These are phyloP conservation scores for Astropecten irregularis DNA, from an alignment of 53 echinoderm and acorn worm species.

Conservation along the genomic window DNA sequence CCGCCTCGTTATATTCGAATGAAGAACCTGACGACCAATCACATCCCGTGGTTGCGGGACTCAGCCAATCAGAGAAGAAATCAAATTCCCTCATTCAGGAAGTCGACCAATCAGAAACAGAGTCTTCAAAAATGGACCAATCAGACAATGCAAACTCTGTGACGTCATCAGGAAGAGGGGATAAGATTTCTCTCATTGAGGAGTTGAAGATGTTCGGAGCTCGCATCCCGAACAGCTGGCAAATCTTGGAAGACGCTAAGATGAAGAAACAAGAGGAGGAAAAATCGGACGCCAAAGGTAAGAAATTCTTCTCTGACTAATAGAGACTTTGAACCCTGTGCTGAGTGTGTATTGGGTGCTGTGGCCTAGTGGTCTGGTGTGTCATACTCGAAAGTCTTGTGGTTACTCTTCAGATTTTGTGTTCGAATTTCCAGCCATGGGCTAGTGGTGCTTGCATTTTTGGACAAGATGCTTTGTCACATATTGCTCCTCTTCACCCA, in stretches of 20 bases:
- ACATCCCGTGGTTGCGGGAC: constrained; percentile 35
- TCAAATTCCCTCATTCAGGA: not conserved
- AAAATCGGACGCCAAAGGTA: not conserved
- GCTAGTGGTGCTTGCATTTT: no score
- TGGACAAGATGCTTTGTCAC: no score
- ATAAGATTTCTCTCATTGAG: constrained; percentile 22
- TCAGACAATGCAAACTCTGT: constrained; percentile 13
- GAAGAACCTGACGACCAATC: constrained; percentile 55
- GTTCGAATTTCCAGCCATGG: no score
- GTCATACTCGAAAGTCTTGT: no score
- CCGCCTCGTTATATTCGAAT: not conserved
- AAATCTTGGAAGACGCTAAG: constrained; percentile 58
- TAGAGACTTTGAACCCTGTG: not conserved
- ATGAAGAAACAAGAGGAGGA: constrained; percentile 13
- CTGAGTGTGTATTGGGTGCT: no score
- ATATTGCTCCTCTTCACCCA: no score
- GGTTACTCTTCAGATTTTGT: no score
- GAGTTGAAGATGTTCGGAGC: constrained; percentile 61
- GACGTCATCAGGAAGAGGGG: constrained; percentile 17
- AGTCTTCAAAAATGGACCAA: not conserved
- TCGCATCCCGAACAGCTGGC: constrained; percentile 81
- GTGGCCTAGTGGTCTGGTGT: no score
- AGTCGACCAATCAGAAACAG: constrained; percentile 1
- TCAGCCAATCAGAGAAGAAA: constrained; percentile 14
- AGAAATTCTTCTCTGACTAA: not conserved